Conservation (phyloP, 2,113 vertebrate species). For the Sturnus vulgaris region DNA sequence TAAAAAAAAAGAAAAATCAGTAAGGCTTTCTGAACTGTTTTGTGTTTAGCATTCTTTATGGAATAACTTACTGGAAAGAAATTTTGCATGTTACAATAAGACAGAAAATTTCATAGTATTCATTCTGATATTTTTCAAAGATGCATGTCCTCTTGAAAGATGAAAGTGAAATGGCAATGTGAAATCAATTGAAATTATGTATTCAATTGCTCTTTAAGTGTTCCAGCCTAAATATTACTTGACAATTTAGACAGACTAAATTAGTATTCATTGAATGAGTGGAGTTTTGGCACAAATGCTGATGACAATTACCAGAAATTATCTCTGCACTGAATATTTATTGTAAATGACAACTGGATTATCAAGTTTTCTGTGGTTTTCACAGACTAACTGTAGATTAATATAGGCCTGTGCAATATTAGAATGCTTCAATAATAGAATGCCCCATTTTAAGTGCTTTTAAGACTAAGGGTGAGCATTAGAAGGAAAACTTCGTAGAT, state of each 20-base stretch:
- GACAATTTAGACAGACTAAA: not conserved
- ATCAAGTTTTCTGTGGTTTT: not conserved
- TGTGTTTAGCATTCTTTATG: not conserved
- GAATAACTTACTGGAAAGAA: not conserved
- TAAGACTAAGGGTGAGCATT: accelerated
- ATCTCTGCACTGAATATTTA: not conserved
- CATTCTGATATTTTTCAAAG: not conserved
- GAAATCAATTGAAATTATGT: not conserved
- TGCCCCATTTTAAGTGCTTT: not conserved
- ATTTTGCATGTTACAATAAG: not conserved
- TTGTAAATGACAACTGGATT: not conserved
- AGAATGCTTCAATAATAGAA: not conserved
- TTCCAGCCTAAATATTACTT: conserved; percentile 6
- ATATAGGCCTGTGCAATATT: not conserved
- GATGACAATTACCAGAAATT: not conserved
- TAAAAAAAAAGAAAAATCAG: not conserved
- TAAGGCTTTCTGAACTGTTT: not conserved
- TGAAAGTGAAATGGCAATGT: not conserved
- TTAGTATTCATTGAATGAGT: not conserved
- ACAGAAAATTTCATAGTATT: not conserved
- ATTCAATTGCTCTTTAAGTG: not conserved
- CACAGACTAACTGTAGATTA: not conserved
- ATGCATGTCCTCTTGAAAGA: not conserved
- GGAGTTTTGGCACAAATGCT: not conserved
- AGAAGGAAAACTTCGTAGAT: not conserved